phyloP scores from a whole-genome alignment of 2,113 vertebrate species.

The Syrrhaptes paradoxus region DNA sequence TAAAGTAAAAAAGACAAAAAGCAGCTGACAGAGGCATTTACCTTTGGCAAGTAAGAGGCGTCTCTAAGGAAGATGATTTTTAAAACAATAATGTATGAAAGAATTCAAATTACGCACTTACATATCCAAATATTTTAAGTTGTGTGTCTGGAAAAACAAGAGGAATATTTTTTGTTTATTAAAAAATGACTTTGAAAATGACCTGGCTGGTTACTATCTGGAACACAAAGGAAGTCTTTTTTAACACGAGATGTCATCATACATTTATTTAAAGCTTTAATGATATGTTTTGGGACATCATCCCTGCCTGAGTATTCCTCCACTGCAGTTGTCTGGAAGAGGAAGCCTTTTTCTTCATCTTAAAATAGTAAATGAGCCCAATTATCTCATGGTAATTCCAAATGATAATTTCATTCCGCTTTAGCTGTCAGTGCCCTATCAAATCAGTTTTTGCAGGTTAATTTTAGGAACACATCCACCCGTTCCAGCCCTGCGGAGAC shows the following conservation, averaged over 20 bases:
- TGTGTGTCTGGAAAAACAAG: background rate
- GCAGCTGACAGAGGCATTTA: constrained; percentile 18
- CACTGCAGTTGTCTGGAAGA: constrained; percentile 25
- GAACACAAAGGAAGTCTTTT: background rate
- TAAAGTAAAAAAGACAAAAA: background rate
- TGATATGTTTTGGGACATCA: constrained; percentile 42
- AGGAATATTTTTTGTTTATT: background rate
- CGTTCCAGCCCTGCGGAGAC: background rate
- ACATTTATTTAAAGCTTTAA: constrained; percentile 60
- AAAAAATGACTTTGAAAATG: constrained; percentile 20
- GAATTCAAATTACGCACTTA: background rate
- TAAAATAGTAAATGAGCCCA: constrained; percentile 61
- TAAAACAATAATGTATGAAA: background rate
- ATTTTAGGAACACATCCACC: constrained; percentile 22
- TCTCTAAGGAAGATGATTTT: background rate
- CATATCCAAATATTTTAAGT: background rate
- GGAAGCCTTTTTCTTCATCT: background rate
- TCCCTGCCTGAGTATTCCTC: background rate
- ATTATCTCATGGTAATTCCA: constrained; percentile 46
- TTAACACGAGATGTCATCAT: background rate
- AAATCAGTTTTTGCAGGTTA: background rate
- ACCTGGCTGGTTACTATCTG: background rate
- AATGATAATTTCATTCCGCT: background rate
- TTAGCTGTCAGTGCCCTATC: background rate
- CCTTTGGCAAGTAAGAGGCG: background rate